Conservation (phyloP, 2,797 vertebrate species). For the Falco rusticolus region DNA sequence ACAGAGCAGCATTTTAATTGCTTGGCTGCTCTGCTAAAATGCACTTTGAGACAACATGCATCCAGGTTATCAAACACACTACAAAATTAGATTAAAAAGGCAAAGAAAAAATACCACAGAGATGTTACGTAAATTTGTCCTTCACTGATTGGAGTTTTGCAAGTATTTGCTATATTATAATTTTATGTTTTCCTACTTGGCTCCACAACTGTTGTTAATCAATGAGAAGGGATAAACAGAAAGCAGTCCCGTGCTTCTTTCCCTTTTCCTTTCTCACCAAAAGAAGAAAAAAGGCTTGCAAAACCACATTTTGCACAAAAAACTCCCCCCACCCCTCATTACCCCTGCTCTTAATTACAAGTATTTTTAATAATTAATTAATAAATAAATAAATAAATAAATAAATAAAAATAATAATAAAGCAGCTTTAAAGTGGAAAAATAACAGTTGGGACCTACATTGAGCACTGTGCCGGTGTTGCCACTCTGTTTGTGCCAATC, state of each 20-base stretch:
- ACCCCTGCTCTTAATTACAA: not conserved
- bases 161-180: conserved; percentile 39
- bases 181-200: not conserved
- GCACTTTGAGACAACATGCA: not conserved
- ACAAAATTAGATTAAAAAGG: conserved; percentile 8
- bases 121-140: conserved; percentile 14
- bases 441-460: conserved; percentile 87
- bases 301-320: conserved; percentile 7
- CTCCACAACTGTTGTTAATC: conserved; percentile 9
- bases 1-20: conserved; percentile 61
- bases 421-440: conserved; percentile 67
- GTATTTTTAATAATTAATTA: not conserved
- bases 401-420: not conserved
- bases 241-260: not conserved
- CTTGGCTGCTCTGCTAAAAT: conserved; percentile 49
- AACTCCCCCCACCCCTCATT: not conserved
- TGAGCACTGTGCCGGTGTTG: conserved; percentile 91
- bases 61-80: not conserved
- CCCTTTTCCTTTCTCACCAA: not conserved
- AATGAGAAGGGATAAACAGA: conserved; percentile 21
- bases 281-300: not conserved
- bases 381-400: no score
- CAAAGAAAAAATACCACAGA: not conserved
- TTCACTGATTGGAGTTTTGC: conserved; percentile 52
- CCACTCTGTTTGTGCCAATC: conserved; percentile 92